A percentile compares a stretch with the other conserved stretches of the same genome.
These are phyloP conservation scores for Morpho achilles DNA, from an alignment of 2,888 invertebrate genomes.

Conservation along the genomic window DNA sequence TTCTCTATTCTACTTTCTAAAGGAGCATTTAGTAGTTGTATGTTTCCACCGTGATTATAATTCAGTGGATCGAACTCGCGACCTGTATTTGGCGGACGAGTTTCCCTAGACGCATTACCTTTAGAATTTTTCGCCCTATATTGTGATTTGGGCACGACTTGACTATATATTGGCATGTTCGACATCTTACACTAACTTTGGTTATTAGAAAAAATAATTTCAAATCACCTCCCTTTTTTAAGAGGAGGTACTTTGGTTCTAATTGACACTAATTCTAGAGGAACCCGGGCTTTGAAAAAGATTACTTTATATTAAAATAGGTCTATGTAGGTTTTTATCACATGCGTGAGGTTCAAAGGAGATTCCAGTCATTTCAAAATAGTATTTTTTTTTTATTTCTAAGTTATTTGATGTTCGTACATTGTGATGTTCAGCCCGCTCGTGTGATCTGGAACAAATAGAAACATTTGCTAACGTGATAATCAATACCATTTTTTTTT, in stretches of 20 bases:
- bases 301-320: constrained; percentile 39
- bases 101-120: constrained; percentile 35
- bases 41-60: constrained; percentile 77
- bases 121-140: constrained; percentile 48
- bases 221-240: constrained; percentile 30
- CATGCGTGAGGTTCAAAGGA: constrained; percentile 37
- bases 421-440: constrained; percentile 17
- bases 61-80: constrained; percentile 83
- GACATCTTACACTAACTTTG: constrained; percentile 73
- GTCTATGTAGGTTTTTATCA: constrained; percentile 44
- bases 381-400: constrained; percentile 10
- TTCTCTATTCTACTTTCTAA: constrained; percentile 49
- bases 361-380: constrained; percentile 33
- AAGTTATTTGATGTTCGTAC: constrained; percentile 6
- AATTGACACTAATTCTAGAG: constrained; percentile 65
- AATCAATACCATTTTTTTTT: not conserved
- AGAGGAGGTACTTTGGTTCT: constrained; percentile 52
- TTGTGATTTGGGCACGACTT: constrained; percentile 70
- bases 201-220: constrained; percentile 40
- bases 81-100: constrained; percentile 39
- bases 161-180: constrained; percentile 75
- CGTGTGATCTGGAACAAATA: constrained; percentile 23
- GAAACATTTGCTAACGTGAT: not conserved
- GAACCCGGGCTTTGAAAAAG: constrained; percentile 47
- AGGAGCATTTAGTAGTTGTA: constrained; percentile 46